Evolutionary conservation across 2,888 invertebrate species (phyloP), one percentile per base, ranked within the genome.

Genomic region (Balanococcus diminutus): DNA sequence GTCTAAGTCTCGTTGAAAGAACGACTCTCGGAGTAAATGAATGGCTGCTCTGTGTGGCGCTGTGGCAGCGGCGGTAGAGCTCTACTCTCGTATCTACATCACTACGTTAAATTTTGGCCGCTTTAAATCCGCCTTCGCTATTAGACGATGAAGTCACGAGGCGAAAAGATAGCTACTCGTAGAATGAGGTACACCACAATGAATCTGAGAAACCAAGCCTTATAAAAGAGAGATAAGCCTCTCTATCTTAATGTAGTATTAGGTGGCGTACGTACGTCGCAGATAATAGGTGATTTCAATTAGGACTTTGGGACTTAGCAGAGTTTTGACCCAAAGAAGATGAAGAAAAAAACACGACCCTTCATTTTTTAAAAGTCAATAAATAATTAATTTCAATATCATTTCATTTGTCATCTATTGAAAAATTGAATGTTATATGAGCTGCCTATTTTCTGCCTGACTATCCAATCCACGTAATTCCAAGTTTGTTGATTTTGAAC

Each of bases 161-260:
- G 61, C 28, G 22, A 67, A 67, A 25, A 67, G 61, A 25, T 67
- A 67, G 25, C 61, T 28, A n/a, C n/a, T n/a, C n/a, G n/a, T n/a
- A 11, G 28, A 67, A 28, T 67, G 61, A 67, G 61, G 22, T 67
- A 67, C 28, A 28, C 61, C 25, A 28, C 61, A 28, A 11, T 67
- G 61, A 67, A 67, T 67, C 61, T 28, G 61, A 67, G 61, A 67
- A 67, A 67, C 61, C 61, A 11, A 67, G 25, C 61, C 61, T n/a
- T 51, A 51, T 51, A 28, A n/a, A 67, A 25, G 2, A 22, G 11
- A 67, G 61, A 67, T 67, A 67, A 67, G 61, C 51, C 51, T n/a
- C n/a, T 46, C 2, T 67, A 67, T 67, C 61, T 67, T n/a, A 67
- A 67, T 14, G 61, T 25, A n/a, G n/a, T n/a, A 67, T 67, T 25